Conservation (phyloP, 2,113 vertebrate genomes). For the Polyodon spathula region DNA sequence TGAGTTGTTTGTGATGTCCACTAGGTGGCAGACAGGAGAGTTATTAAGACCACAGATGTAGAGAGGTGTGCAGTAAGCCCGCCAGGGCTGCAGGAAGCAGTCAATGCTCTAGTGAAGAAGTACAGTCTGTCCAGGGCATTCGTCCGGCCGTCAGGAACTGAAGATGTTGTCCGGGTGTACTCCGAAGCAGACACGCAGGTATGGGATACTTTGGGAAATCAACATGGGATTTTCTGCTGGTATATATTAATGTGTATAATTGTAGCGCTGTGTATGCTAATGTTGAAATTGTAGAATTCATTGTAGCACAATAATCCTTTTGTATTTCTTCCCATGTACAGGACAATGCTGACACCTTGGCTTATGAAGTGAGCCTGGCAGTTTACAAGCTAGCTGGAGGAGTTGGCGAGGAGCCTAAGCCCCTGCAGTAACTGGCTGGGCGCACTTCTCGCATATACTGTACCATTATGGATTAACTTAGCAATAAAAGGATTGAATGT, state of each 20-base stretch:
- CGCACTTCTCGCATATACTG: no score
- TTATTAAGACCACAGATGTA: conserved; percentile 77
- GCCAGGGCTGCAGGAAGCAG: conserved; percentile 71
- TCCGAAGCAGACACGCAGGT: conserved; percentile 89
- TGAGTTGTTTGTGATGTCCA: neutral
- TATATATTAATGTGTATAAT: neutral
- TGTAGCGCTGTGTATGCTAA: neutral
- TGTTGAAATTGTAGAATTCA: neutral
- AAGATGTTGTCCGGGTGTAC: conserved; percentile 83
- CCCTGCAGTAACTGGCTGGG: conserved; percentile 27
- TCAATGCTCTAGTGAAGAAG: conserved; percentile 64
- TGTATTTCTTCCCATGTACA: conserved; percentile 39
- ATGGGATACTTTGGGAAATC: conserved; percentile 19
- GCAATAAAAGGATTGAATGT: no score
- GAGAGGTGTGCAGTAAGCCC: conserved; percentile 71
- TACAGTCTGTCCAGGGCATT: conserved; percentile 69
- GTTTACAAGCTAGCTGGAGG: conserved; percentile 80
- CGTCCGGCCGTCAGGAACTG: conserved; percentile 89
- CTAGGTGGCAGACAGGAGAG: conserved; percentile 74
- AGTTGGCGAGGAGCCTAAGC: conserved; percentile 68
- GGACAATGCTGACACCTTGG: conserved; percentile 77
- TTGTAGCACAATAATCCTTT: neutral
- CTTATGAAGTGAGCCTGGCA: conserved; percentile 76
- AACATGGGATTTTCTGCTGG: neutral
- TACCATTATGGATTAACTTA: no score